Evolutionary conservation across 2,113 vertebrate genomes (phyloP).

Genomic region (Corydoras sp.): DNA sequence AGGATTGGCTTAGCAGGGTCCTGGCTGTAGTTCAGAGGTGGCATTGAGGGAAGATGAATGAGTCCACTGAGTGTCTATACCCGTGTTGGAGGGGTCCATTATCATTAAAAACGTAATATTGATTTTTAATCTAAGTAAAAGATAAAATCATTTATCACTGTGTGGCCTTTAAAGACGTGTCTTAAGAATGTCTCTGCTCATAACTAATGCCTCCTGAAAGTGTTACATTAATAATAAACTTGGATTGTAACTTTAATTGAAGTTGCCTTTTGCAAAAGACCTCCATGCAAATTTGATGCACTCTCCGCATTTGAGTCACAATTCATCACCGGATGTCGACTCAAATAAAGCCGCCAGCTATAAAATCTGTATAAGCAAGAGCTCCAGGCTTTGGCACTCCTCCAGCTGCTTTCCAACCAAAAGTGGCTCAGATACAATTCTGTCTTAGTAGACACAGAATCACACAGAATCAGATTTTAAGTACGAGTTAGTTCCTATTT

Average conservation of each 20-base stretch:
- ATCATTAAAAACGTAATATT: background rate
- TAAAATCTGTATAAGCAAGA: conserved; percentile 12
- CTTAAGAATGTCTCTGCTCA: background rate
- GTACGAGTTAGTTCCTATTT: too few species aligned
- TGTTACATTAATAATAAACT: conserved; percentile 3
- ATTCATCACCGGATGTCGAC: background rate
- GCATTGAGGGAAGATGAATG: background rate
- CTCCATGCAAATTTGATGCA: conserved; percentile 1
- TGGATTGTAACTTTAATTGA: conserved; percentile 1
- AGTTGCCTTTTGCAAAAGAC: background rate
- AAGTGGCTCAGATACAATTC: too few species aligned
- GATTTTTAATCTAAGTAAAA: background rate
- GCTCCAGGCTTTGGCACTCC: background rate
- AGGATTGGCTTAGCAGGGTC: conserved; percentile 3
- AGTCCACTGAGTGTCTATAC: background rate
- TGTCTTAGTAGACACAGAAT: too few species aligned
- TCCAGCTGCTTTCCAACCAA: too few species aligned
- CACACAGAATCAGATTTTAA: too few species aligned
- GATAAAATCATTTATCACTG: background rate
- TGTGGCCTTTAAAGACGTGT: background rate
- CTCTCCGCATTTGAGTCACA: background rate
- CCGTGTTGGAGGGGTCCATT: background rate
- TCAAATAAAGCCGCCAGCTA: conserved; percentile 8
- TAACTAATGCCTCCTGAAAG: background rate
- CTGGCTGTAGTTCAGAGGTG: background rate